Conservation (phyloP, 2,113 vertebrate species). For the Dipodomys merriami region DNA sequence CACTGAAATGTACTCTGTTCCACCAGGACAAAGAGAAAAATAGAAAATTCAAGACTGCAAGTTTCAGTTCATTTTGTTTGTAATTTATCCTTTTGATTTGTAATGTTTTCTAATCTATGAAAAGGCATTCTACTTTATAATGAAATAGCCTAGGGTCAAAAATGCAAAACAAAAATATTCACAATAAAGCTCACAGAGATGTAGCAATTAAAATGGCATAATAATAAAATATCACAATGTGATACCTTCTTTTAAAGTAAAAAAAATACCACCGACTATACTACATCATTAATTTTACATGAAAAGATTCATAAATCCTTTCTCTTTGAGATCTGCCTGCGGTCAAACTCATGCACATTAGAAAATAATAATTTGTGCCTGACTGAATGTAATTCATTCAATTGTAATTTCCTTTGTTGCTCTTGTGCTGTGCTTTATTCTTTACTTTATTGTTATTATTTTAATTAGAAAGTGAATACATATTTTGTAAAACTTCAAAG, state of each 20-base stretch:
- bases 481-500: slow-evolving; percentile 26
- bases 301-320: slow-evolving; percentile 68
- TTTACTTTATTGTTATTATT: background rate
- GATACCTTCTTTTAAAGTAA: slow-evolving; percentile 67
- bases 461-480: slow-evolving; percentile 45
- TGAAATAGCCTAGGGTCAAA: slow-evolving; percentile 73
- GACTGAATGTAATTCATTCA: slow-evolving; percentile 55
- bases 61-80: slow-evolving; percentile 59
- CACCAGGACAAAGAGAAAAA: slow-evolving; percentile 28
- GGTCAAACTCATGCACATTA: slow-evolving; percentile 50
- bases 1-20: slow-evolving; percentile 36
- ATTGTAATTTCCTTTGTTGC: slow-evolving; percentile 24
- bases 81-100: slow-evolving; percentile 72
- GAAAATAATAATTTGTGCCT: slow-evolving; percentile 59
- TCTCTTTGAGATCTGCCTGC: slow-evolving; percentile 44
- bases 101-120: slow-evolving; percentile 59
- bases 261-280: slow-evolving; percentile 43
- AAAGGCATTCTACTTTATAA: slow-evolving; percentile 55
- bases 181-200: slow-evolving; percentile 62
- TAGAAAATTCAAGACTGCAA: slow-evolving; percentile 27
- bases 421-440: background rate
- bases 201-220: slow-evolving; percentile 74
- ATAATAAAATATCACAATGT: slow-evolving; percentile 68
- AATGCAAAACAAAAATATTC: slow-evolving; percentile 67
- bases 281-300: slow-evolving; percentile 73